Evolutionary conservation across 2,888 invertebrate genomes (phyloP).

Genomic region (Drosophila monieri): DNA sequence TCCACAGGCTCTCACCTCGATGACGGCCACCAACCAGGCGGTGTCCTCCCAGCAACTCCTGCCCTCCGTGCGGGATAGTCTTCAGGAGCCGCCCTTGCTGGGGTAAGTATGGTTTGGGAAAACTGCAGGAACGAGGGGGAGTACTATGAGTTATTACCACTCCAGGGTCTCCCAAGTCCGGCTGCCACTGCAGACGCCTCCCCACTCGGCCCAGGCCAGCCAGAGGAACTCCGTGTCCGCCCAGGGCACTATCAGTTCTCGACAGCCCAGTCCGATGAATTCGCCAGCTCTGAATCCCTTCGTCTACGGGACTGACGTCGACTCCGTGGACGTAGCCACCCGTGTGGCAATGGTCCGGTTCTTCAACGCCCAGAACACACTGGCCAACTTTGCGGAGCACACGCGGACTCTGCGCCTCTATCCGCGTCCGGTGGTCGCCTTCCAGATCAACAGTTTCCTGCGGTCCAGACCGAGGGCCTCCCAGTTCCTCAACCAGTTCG

Average conservation of each 20-base stretch:
- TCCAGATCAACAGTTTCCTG: conserved; percentile 98
- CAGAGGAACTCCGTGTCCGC: conserved; percentile 84
- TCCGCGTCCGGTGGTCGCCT: conserved; percentile 99
- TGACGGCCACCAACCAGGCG: conserved; percentile 88
- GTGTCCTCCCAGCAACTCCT: conserved; percentile 86
- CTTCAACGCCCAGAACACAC: conserved; percentile 98
- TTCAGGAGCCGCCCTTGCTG: conserved; percentile 85
- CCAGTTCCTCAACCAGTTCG: conserved; percentile 95
- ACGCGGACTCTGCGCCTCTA: conserved; percentile 97
- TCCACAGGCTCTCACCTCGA: conserved; percentile 84
- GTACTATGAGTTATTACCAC: neutral
- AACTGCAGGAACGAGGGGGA: neutral
- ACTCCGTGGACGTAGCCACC: conserved; percentile 99
- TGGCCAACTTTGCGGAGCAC: conserved; percentile 99
- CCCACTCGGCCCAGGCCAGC: conserved; percentile 80
- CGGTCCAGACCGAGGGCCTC: conserved; percentile 95
- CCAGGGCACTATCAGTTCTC: conserved; percentile 84
- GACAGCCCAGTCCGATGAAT: conserved; percentile 85
- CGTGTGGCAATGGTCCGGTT: conserved; percentile 98
- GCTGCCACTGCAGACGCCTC: conserved; percentile 80
- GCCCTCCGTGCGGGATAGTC: conserved; percentile 88
- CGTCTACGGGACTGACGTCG: conserved; percentile 96
- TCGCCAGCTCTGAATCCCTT: conserved; percentile 90
- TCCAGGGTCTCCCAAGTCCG: conserved; percentile 82
- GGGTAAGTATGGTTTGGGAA: conserved; percentile 84